These are phyloP conservation scores for Silurus meridionalis DNA, from an alignment of 2,113 vertebrate genomes.

Conservation along the genomic window DNA sequence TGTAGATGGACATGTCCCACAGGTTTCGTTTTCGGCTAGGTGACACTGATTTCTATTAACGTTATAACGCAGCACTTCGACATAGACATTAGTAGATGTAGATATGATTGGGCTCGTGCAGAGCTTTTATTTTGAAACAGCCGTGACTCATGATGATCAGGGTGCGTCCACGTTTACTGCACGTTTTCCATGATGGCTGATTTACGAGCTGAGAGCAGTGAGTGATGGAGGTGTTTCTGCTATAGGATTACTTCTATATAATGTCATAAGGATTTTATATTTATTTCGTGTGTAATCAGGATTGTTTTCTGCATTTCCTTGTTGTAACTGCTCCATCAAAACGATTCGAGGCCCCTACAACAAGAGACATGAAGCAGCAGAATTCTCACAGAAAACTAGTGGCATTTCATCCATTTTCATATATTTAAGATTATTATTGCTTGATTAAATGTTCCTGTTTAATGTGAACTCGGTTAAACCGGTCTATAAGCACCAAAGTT, in stretches of 20 bases:
- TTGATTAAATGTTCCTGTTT: neutral
- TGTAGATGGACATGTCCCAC: neutral
- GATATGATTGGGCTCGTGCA: neutral
- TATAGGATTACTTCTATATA: neutral
- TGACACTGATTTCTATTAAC: neutral
- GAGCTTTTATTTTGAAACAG: conserved; percentile 36
- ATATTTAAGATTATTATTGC: neutral
- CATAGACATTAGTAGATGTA: neutral
- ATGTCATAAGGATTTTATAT: too few species aligned
- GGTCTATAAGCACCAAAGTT: neutral
- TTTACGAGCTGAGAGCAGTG: neutral
- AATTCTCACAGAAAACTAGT: neutral
- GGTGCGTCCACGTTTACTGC: neutral
- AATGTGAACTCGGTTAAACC: neutral
- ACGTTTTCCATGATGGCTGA: neutral
- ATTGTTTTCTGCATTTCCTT: neutral
- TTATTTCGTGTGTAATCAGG: neutral
- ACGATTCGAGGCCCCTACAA: neutral
- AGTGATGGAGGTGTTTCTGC: neutral
- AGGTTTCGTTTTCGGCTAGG: neutral
- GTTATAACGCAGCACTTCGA: neutral
- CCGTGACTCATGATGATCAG: neutral
- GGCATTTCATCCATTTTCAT: neutral
- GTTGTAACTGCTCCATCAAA: neutral
- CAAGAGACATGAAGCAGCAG: neutral